phyloP scores from a whole-genome alignment of 2,113 vertebrate genomes.

The Lasiurus cinereus region DNA sequence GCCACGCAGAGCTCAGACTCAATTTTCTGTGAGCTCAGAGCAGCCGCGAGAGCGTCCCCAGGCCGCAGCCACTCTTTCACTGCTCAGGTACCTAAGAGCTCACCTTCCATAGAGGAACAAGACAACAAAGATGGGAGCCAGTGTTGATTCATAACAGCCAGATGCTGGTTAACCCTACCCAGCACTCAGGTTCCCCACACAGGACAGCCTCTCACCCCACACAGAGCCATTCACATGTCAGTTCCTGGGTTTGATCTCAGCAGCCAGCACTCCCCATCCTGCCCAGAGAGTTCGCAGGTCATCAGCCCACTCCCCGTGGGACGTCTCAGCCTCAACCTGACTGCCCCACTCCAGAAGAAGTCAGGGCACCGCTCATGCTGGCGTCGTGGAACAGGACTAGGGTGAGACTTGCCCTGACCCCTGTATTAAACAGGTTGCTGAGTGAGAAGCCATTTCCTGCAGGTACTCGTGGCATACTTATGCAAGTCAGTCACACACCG shows the following conservation, averaged over 20 bases:
- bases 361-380: no score
- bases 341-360: no score
- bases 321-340: background rate
- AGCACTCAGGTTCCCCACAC: background rate
- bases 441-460: background rate
- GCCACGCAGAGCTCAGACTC: no score
- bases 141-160: background rate
- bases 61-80: background rate
- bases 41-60: no score
- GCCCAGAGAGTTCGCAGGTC: rapidly evolving
- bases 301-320: background rate
- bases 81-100: no score
- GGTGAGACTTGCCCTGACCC: background rate
- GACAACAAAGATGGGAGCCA: background rate
- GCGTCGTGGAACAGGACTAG: background rate
- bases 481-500: background rate
- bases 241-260: background rate
- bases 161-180: no score
- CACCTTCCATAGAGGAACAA: background rate
- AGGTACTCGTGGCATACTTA: background rate
- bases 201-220: background rate
- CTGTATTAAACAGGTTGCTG: background rate
- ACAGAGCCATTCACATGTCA: background rate
- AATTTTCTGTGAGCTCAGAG: no score
- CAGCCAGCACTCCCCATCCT: rapidly evolving